These are phyloP conservation scores for Rhyacophila evoluta DNA, from an alignment of 2,888 invertebrate genomes.

Conservation along the genomic window DNA sequence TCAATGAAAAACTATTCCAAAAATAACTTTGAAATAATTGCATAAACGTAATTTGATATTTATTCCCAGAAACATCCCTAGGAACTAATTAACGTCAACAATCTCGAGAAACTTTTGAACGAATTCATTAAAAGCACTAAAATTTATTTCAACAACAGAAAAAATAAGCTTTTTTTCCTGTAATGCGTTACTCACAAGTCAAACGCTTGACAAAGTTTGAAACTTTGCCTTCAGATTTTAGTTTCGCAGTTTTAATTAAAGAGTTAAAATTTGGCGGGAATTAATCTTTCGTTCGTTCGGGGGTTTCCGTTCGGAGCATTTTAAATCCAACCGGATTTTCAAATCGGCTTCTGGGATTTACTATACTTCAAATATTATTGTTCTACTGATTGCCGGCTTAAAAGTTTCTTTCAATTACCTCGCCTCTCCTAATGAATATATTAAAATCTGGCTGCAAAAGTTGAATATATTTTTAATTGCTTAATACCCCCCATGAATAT, in stretches of 20 bases:
- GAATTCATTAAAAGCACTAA: background rate
- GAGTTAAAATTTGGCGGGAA: slow-evolving; percentile 8
- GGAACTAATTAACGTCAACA: too few species aligned
- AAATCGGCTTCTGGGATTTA: slow-evolving; percentile 8
- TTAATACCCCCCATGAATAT: too few species aligned
- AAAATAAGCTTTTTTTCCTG: background rate
- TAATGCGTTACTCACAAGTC: background rate
- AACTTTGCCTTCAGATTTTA: background rate
- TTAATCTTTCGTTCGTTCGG: slow-evolving; percentile 12
- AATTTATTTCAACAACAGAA: background rate
- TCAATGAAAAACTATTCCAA: too few species aligned
- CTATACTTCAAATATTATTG: background rate
- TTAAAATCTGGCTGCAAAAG: too few species aligned
- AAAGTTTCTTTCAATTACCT: background rate
- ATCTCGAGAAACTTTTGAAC: background rate
- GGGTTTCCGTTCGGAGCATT: background rate
- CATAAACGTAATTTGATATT: too few species aligned
- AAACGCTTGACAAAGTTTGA: slow-evolving; percentile 5
- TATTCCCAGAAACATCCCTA: too few species aligned
- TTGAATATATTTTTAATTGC: too few species aligned
- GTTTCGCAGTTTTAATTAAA: slow-evolving; percentile 11
- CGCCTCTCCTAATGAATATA: background rate
- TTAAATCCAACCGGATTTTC: background rate
- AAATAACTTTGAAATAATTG: too few species aligned
- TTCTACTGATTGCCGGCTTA: slow-evolving; percentile 1